phyloP scores from a whole-genome alignment of 2,113 vertebrate genomes.

The Astur gentilis region DNA sequence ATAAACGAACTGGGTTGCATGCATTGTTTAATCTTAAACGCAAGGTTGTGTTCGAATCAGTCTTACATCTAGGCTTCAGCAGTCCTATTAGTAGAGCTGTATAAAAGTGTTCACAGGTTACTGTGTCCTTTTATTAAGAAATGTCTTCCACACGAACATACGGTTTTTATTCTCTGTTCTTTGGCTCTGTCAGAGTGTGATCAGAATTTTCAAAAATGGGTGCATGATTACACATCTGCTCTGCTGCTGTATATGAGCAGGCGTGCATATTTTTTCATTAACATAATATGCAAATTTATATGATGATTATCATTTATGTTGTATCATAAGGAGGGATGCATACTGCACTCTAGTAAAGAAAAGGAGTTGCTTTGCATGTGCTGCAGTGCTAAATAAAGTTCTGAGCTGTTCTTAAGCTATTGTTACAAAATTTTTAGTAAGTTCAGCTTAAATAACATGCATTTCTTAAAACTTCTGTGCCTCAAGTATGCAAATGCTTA shows the following conservation, averaged over 20 bases:
- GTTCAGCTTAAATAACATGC: not conserved
- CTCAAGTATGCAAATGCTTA: not conserved
- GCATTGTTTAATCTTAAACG: not conserved
- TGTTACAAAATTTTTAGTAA: not conserved
- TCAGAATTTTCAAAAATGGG: not conserved
- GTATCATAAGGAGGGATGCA: not conserved
- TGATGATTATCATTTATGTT: not conserved
- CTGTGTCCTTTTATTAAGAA: not conserved
- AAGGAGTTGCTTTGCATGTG: not conserved
- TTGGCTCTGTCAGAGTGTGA: not conserved
- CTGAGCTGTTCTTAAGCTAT: not conserved
- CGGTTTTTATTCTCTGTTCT: not conserved
- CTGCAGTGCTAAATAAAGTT: not conserved
- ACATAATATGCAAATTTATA: not conserved
- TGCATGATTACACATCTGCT: not conserved
- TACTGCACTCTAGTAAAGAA: not conserved
- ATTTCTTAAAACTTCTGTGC: not conserved
- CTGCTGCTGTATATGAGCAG: not conserved
- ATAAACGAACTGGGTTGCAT: not conserved
- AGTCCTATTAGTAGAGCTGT: not conserved
- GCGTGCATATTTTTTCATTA: not conserved
- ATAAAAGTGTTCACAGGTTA: not conserved
- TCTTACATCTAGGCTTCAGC: not conserved
- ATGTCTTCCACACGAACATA: fast-evolving
- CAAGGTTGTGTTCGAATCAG: not conserved